phyloP scores from a whole-genome alignment of 2,113 vertebrate genomes.

The Emydura subglobosa region DNA sequence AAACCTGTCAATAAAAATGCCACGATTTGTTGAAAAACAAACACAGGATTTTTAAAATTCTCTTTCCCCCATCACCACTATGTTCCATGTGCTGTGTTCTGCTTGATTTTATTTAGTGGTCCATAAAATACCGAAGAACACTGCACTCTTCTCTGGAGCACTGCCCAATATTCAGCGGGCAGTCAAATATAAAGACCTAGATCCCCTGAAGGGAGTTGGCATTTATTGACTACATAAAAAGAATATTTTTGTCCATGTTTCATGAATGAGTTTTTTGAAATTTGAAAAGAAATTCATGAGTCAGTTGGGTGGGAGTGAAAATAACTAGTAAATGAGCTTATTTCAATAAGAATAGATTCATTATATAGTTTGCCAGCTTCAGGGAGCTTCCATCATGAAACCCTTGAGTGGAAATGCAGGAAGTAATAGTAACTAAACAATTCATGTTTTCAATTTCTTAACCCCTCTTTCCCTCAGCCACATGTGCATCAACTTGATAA shows the following conservation, averaged over 20 bases:
- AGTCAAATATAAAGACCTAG: background rate
- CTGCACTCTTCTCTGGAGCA: background rate
- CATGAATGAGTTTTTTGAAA: background rate
- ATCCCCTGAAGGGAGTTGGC: background rate
- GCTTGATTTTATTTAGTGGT: background rate
- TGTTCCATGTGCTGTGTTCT: background rate
- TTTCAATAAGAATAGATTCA: background rate
- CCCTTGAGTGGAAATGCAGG: background rate
- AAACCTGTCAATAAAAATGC: background rate
- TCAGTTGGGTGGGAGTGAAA: background rate
- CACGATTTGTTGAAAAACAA: background rate
- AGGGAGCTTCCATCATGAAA: background rate
- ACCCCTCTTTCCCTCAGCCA: background rate
- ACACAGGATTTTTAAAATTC: accelerated
- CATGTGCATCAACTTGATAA: background rate
- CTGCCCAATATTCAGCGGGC: background rate
- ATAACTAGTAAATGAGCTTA: background rate
- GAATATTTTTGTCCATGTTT: background rate
- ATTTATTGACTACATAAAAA: background rate
- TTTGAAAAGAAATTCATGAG: background rate
- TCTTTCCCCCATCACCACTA: too few relatives aligned
- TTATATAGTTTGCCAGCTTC: background rate
- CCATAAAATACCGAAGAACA: background rate
- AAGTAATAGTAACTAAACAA: background rate
- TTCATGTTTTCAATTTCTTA: background rate